Evolutionary conservation across 2,113 vertebrate species (phyloP).

Genomic region (Orycteropus afer): DNA sequence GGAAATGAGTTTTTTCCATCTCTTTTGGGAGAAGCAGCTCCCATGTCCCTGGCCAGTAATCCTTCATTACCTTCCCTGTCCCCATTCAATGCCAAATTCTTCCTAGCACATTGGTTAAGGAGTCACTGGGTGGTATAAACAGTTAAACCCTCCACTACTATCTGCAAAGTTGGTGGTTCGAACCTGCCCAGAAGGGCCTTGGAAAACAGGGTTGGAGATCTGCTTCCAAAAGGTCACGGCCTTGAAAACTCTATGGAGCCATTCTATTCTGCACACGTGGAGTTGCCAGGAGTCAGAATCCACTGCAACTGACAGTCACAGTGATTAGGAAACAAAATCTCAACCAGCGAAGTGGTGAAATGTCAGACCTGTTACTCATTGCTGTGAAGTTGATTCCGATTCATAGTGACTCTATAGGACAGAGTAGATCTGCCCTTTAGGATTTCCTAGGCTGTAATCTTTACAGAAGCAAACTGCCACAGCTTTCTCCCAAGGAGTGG

Average conservation of each 20-base stretch:
- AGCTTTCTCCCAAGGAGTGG: background rate
- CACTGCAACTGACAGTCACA: background rate
- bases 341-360: background rate
- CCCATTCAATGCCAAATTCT: background rate
- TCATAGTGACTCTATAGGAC: background rate
- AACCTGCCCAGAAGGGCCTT: background rate
- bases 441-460: background rate
- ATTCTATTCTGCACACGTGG: background rate
- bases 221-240: too few species aligned
- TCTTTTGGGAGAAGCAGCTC: background rate
- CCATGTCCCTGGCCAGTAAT: background rate
- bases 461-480: background rate
- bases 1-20: background rate
- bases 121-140: background rate
- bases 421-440: background rate
- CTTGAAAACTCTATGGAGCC: background rate
- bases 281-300: background rate
- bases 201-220: too few species aligned
- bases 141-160: background rate
- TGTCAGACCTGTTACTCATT: background rate
- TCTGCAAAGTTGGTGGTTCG: background rate
- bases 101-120: background rate
- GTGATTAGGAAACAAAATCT: conserved; percentile 6
- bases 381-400: background rate
- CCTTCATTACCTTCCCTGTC: conserved; percentile 30